A percentile compares a stretch with the other conserved stretches of the same genome.
Evolutionary conservation across 2,888 invertebrate genomes (phyloP).

Genomic region (Thalpophila matura): DNA sequence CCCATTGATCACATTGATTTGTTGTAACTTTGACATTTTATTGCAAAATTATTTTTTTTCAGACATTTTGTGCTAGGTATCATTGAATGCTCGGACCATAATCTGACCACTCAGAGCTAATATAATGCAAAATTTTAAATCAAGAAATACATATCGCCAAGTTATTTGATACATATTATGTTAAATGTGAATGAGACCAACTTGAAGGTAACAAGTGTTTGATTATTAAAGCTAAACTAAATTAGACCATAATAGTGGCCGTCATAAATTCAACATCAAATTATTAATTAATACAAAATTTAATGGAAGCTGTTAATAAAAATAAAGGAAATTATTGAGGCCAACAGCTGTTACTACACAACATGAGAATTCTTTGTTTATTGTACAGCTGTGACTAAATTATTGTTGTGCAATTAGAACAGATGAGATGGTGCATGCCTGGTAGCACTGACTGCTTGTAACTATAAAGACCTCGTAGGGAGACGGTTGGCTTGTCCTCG

Average conservation of each 20-base stretch:
- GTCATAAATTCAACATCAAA: background rate
- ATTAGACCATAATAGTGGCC: background rate
- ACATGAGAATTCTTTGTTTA: constrained; percentile 6
- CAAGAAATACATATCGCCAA: no score
- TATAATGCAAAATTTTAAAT: no score
- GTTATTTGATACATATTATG: no score
- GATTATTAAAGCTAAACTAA: background rate
- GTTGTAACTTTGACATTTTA: no score
- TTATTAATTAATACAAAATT: no score
- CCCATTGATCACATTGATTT: no score
- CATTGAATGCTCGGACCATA: no score
- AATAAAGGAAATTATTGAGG: background rate
- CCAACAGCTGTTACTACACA: constrained; percentile 27
- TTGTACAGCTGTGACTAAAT: constrained; percentile 14
- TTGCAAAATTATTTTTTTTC: no score
- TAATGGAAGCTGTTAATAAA: background rate
- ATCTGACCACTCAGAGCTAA: no score
- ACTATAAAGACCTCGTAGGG: background rate
- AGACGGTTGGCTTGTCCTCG: constrained; percentile 33
- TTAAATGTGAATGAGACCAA: background rate
- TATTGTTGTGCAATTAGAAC: constrained; percentile 28
- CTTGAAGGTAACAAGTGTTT: background rate
- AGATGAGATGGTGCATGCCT: background rate
- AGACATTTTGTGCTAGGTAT: no score
- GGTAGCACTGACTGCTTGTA: background rate